Evolutionary conservation across 2,113 vertebrate species (phyloP), one percentile per base, ranked within the genome.

Genomic region (Corvus cornix): DNA sequence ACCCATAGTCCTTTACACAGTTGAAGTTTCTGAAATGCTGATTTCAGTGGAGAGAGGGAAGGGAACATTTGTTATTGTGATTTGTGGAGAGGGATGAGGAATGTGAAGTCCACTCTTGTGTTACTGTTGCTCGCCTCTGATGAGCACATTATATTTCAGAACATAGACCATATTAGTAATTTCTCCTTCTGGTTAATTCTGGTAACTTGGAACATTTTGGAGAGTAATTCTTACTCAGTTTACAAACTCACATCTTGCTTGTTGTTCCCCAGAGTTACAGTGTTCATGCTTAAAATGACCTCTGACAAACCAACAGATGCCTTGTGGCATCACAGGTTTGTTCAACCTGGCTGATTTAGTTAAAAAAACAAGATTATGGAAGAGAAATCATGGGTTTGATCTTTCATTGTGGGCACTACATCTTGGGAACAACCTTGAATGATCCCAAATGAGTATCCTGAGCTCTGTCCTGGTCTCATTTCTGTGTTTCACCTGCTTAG

Each of bases 1-100:
- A n/a, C 14, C 8, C 0, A 0, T n/a, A 48, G 30, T 56, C 43
- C 15, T 16, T 10, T 63, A 7, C 0, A 1, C 10, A 3, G 27
- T 28, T 75, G 53, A 58, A 67, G 28, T 27, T 53, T 63, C 39
- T 79, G 52, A 62, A 63, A 24, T 59, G 44, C 44, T 73, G 53
- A 4, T 58, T 87, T 79, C 31, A 43, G 22, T 53, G 39, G 23
- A 10, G 27, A 66, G 48, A 33, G 27, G 31, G 27, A 75, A 41
- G n/a, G n/a, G 44, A 68, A 20, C 17, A 2, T 33, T 31, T 56
- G 3, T 58, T 26, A 1, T 0, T 73, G 49, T 28, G 41, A 33
- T 46, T 41, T 48, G 10, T 43, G 52, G 81, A 31, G 51, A 27
- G 30, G 41, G 17, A 33, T 13, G 63, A 22, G 53, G 55, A 41